phyloP scores from a whole-genome alignment of 2,888 invertebrate species.

The Coelopa pilipes region DNA sequence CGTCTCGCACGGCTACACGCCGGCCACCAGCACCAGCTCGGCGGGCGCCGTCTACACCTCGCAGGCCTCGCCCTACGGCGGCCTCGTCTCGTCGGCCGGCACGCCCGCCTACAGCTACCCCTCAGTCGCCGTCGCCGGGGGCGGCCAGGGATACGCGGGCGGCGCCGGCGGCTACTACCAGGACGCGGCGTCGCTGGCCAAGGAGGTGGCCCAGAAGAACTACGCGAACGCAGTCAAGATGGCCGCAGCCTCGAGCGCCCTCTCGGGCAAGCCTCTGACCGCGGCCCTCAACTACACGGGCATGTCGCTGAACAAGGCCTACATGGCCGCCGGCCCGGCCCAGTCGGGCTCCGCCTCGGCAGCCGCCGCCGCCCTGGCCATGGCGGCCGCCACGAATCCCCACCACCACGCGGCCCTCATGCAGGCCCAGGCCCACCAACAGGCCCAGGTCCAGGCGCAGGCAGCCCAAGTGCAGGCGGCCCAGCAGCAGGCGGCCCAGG shows the following conservation, averaged over 20 bases:
- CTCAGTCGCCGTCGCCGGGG: conserved; percentile 36
- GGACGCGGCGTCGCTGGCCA: conserved; percentile 77
- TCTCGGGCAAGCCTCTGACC: conserved; percentile 69
- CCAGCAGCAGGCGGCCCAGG: conserved; percentile 51
- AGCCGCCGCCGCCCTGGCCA: conserved; percentile 39
- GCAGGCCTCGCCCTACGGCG: conserved; percentile 43
- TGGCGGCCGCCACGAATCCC: conserved; percentile 17
- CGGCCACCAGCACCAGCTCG: conserved; percentile 41
- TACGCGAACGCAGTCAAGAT: conserved; percentile 80
- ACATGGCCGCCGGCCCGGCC: conserved; percentile 47
- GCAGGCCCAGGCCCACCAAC: conserved; percentile 46
- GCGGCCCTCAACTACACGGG: conserved; percentile 74
- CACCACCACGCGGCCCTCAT: conserved; percentile 46
- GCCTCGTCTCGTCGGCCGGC: conserved; percentile 46
- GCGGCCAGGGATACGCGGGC: too few species aligned
- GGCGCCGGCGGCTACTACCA: conserved; percentile 53
- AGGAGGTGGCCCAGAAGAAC: conserved; percentile 85
- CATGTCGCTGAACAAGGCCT: conserved; percentile 74
- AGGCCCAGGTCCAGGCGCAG: conserved; percentile 47
- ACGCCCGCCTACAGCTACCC: conserved; percentile 50
- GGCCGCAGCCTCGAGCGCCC: conserved; percentile 67
- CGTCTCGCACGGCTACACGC: conserved; percentile 39
- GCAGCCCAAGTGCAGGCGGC: conserved; percentile 43
- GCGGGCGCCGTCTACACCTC: conserved; percentile 41
- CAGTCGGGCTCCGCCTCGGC: conserved; percentile 43